A percentile compares a stretch with the other conserved stretches of the same genome.
phyloP scores from a whole-genome alignment of 2,113 vertebrate genomes.

The Lagopus leucura region DNA sequence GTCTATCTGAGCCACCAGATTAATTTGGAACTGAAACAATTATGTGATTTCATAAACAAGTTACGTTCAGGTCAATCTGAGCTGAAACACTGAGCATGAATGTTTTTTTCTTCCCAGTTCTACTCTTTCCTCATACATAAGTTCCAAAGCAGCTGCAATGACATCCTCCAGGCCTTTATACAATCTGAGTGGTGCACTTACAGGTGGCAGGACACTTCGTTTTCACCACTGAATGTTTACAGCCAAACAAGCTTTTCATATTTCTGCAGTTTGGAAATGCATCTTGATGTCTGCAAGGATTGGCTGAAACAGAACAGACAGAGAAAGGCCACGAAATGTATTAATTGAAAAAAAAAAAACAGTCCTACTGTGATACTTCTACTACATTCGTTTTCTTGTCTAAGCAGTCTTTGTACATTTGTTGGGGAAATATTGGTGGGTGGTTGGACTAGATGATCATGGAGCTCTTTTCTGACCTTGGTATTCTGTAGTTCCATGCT shows the following conservation, averaged over 20 bases:
- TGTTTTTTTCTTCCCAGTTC: background rate
- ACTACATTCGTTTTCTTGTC: background rate
- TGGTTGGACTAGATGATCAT: no score
- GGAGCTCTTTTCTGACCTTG: no score
- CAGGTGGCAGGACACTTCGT: slow-evolving; percentile 20
- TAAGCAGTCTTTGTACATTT: background rate
- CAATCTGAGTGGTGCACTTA: slow-evolving; percentile 33
- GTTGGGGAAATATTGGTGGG: no score
- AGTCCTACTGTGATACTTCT: background rate
- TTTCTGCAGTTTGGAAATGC: background rate
- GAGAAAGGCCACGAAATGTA: background rate
- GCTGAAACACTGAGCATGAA: background rate
- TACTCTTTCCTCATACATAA: background rate
- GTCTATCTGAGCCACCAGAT: background rate
- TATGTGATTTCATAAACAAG: background rate
- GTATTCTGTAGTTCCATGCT: background rate
- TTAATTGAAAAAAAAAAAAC: background rate
- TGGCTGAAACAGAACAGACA: slow-evolving; percentile 18
- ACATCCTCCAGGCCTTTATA: background rate
- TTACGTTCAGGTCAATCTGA: background rate
- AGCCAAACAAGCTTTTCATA: background rate
- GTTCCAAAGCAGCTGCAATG: background rate
- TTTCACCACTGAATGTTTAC: background rate
- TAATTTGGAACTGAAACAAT: background rate
- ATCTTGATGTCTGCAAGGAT: slow-evolving; percentile 32